Conservation (phyloP, 2,888 invertebrate species). For the Sericinus montela region DNA sequence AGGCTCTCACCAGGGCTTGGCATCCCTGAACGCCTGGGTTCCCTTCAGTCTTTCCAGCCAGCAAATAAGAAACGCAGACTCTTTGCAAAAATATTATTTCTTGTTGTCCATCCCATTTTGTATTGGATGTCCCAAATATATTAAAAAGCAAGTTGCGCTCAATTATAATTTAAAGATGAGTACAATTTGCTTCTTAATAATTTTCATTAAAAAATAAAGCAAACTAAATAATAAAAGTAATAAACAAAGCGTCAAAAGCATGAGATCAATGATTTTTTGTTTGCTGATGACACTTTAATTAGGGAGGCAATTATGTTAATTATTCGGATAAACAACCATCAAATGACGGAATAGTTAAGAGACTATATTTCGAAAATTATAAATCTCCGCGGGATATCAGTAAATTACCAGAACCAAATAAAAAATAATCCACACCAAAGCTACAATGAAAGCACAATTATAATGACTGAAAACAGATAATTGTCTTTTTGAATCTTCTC, state of each 20-base stretch:
- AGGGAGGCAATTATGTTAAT: background rate
- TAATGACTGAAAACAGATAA: background rate
- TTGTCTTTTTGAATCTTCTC: background rate
- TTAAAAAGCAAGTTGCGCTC: conserved; percentile 36
- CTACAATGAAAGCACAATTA: conserved; percentile 71
- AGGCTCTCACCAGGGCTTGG: conserved; percentile 80
- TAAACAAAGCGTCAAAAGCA: conserved; percentile 18
- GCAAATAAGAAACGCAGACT: conserved; percentile 77
- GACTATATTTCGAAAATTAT: conserved; percentile 7
- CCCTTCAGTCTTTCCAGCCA: conserved; percentile 77
- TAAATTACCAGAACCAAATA: conserved; percentile 17
- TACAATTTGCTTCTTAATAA: conserved; percentile 35
- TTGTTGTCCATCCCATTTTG: conserved; percentile 49
- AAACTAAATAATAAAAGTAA: conserved; percentile 21
- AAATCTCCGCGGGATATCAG: conserved; percentile 12
- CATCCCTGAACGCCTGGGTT: conserved; percentile 78
- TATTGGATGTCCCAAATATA: conserved; percentile 36
- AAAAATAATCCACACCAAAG: conserved; percentile 43
- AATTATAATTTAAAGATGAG: conserved; percentile 19
- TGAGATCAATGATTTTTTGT: conserved; percentile 4
- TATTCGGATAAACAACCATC: background rate
- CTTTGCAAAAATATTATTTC: conserved; percentile 76
- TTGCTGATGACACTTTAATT: background rate
- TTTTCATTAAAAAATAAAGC: conserved; percentile 22
- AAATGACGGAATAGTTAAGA: background rate